Evolutionary conservation across 2,888 invertebrate genomes (phyloP).

Genomic region (Eristalis intricaria): DNA sequence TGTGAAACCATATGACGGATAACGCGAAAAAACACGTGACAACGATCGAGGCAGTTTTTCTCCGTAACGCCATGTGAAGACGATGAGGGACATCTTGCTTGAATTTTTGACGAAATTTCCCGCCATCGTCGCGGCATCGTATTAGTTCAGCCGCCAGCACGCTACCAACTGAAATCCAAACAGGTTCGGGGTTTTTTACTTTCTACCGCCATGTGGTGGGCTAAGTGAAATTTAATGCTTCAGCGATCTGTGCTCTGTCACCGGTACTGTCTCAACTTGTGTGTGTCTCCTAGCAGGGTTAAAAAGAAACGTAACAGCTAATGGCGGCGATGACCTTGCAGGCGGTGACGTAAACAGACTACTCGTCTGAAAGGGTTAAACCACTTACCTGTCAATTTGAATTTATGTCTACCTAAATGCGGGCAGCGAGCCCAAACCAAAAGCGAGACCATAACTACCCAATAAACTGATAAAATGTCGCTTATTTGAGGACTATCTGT

Average conservation of each 20-base stretch:
- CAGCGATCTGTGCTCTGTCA: background rate
- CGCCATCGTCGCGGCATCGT: background rate
- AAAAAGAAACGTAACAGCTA: background rate
- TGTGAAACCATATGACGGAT: background rate
- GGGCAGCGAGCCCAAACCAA: background rate
- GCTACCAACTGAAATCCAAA: background rate
- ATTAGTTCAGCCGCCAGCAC: background rate
- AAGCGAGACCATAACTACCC: background rate
- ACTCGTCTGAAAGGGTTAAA: background rate
- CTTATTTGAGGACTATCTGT: background rate
- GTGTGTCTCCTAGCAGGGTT: background rate
- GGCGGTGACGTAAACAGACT: background rate
- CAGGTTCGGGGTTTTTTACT: constrained; percentile 1
- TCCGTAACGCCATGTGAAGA: background rate
- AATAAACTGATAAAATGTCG: background rate
- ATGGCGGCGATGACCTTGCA: background rate
- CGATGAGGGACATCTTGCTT: background rate
- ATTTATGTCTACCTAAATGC: background rate
- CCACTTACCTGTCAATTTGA: background rate
- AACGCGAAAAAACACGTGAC: background rate
- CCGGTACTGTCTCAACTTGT: background rate
- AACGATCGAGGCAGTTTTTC: background rate
- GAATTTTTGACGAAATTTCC: background rate
- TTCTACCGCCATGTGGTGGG: background rate
- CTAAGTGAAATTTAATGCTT: background rate